Evolutionary conservation across 2,888 invertebrate species (phyloP).

Genomic region (Drosophila borealis): DNA sequence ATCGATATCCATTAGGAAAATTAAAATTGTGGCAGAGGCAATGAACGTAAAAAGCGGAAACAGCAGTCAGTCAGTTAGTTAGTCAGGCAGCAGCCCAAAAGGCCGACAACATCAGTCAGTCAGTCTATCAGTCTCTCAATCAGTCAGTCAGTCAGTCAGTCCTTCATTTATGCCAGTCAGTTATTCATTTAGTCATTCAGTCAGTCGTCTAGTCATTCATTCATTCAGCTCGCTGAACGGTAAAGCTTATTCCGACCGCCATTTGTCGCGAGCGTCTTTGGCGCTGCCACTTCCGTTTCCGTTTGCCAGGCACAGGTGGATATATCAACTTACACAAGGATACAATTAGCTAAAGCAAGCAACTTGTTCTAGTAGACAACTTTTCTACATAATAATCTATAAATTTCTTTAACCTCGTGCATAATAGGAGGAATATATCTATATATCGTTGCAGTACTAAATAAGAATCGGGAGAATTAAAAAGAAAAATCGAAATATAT

Average conservation of each 20-base stretch:
- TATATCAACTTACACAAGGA: slow-evolving; percentile 21
- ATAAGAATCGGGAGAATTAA: too few species aligned
- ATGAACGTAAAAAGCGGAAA: slow-evolving; percentile 83
- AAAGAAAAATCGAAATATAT: too few species aligned
- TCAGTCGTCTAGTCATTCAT: slow-evolving; percentile 23
- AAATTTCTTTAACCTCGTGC: too few species aligned
- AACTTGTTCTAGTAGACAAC: too few species aligned
- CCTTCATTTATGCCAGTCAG: too few species aligned
- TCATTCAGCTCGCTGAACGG: slow-evolving; percentile 27
- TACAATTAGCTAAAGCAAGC: background rate
- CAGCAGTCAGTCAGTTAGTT: slow-evolving; percentile 66
- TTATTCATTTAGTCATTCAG: slow-evolving; percentile 7
- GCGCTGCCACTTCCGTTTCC: slow-evolving; percentile 65
- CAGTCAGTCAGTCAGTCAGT: slow-evolving; percentile 20
- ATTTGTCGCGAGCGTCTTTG: slow-evolving; percentile 54
- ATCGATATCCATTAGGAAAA: slow-evolving; percentile 86
- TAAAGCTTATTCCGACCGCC: slow-evolving; percentile 42
- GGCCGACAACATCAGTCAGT: slow-evolving; percentile 15
- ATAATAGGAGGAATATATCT: too few species aligned
- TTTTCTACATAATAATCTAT: too few species aligned
- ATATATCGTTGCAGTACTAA: too few species aligned
- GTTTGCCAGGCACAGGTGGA: slow-evolving; percentile 28
- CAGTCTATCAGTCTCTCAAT: slow-evolving; percentile 10
- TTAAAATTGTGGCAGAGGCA: slow-evolving; percentile 85
- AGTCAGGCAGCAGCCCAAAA: slow-evolving; percentile 50